Percentiles rank a stretch among this genome's conserved stretches.
Evolutionary conservation across 2,113 vertebrate genomes (phyloP).

Genomic region (Festucalex cinctus): DNA sequence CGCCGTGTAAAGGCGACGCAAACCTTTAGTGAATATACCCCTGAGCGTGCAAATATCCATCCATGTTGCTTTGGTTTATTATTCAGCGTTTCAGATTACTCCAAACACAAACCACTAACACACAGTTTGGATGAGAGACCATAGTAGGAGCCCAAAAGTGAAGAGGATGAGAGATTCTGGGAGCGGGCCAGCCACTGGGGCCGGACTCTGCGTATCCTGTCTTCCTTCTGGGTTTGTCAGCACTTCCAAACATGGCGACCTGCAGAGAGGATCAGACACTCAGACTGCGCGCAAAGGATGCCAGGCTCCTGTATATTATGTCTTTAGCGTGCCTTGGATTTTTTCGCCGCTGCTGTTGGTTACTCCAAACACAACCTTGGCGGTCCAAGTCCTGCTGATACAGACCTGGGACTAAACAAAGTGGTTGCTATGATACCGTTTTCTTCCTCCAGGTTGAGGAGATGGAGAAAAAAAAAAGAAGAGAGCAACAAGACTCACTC

Average conservation of each 20-base stretch:
- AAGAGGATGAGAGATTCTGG: slow-evolving; percentile 45
- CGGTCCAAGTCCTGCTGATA: slow-evolving; percentile 62
- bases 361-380: slow-evolving; percentile 68
- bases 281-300: slow-evolving; percentile 64
- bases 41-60: not conserved
- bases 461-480: slow-evolving; percentile 38
- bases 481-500: not conserved
- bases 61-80: not conserved
- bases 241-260: slow-evolving; percentile 78
- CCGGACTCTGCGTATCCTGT: slow-evolving; percentile 46
- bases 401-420: slow-evolving; percentile 55
- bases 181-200: slow-evolving; percentile 26
- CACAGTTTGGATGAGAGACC: slow-evolving; percentile 22
- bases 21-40: too few species aligned
- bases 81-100: too few species aligned
- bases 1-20: too few species aligned
- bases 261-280: slow-evolving; percentile 65
- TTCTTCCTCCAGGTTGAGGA: slow-evolving; percentile 17
- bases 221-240: slow-evolving; percentile 71
- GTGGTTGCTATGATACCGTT: slow-evolving; percentile 56
- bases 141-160: slow-evolving; percentile 43
- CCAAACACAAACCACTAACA: too few species aligned
- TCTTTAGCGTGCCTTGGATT: slow-evolving; percentile 72
- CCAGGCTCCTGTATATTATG: slow-evolving; percentile 73
- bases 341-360: slow-evolving; percentile 69